Evolutionary conservation across 2,113 vertebrate species (phyloP).

Genomic region (Alaudala cheleensis): DNA sequence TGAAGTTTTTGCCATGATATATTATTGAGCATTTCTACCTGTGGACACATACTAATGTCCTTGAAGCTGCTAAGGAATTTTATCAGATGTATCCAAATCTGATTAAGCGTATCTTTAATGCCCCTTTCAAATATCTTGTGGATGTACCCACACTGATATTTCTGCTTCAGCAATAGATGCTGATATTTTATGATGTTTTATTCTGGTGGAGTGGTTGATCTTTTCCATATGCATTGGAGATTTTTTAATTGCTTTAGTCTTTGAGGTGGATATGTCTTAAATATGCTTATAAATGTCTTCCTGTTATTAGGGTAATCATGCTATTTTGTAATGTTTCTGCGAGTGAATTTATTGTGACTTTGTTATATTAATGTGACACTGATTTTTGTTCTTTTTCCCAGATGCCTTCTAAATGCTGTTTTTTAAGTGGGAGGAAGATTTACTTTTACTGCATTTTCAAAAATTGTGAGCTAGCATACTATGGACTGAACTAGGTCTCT

Average conservation of each 20-base stretch:
- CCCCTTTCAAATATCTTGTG: background rate
- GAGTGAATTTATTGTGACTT: background rate
- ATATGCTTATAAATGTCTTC: background rate
- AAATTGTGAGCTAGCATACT: background rate
- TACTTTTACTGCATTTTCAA: background rate
- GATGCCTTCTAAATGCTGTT: background rate
- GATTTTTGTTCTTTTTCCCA: background rate
- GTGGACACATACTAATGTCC: background rate
- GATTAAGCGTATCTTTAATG: background rate
- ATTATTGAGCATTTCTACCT: background rate
- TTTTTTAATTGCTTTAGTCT: background rate
- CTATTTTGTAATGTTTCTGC: background rate
- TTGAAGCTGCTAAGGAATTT: background rate
- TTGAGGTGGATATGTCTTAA: fast-evolving
- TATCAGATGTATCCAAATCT: background rate
- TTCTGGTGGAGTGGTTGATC: background rate
- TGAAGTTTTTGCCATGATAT: background rate
- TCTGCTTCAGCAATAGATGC: background rate
- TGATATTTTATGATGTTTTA: background rate
- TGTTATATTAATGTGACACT: background rate
- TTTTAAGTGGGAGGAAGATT: background rate
- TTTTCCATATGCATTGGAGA: background rate
- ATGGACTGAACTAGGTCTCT: background rate
- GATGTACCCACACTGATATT: background rate
- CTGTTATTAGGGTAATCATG: background rate